Evolutionary conservation across 2,113 vertebrate species (phyloP).

Genomic region (Rhea americana): DNA sequence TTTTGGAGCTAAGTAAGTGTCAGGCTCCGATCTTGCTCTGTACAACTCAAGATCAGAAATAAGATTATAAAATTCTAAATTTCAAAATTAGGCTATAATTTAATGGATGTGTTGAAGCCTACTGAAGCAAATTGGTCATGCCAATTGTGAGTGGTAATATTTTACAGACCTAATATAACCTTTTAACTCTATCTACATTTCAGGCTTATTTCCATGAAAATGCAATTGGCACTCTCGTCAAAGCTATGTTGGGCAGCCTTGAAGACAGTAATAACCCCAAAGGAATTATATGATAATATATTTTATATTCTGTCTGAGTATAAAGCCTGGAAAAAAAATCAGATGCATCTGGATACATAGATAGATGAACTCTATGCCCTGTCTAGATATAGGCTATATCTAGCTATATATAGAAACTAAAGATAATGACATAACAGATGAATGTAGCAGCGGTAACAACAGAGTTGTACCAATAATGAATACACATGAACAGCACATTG

Average conservation of each 20-base stretch:
- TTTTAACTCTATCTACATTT: not conserved
- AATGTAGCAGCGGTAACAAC: not conserved
- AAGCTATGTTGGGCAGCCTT: not conserved
- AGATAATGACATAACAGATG: not conserved
- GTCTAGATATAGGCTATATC: accelerated
- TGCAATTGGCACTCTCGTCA: not conserved
- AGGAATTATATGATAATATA: not conserved
- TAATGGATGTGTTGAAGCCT: not conserved
- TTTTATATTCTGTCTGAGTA: not conserved
- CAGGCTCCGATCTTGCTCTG: not conserved
- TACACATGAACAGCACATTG: not conserved
- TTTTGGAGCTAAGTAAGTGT: not conserved
- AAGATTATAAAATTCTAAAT: not conserved
- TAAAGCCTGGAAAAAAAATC: not conserved
- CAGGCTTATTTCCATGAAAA: not conserved
- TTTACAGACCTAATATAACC: not conserved
- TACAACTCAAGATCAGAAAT: not conserved
- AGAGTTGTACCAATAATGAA: not conserved
- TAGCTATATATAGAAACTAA: not conserved
- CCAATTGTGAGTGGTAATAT: not conserved
- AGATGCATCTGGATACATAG: accelerated
- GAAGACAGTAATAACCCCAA: not conserved
- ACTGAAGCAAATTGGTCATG: not conserved
- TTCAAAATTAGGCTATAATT: not conserved
- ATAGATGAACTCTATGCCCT: not conserved